Conservation (phyloP, 2,797 vertebrate genomes). For the Lycodopsis pacificus region DNA sequence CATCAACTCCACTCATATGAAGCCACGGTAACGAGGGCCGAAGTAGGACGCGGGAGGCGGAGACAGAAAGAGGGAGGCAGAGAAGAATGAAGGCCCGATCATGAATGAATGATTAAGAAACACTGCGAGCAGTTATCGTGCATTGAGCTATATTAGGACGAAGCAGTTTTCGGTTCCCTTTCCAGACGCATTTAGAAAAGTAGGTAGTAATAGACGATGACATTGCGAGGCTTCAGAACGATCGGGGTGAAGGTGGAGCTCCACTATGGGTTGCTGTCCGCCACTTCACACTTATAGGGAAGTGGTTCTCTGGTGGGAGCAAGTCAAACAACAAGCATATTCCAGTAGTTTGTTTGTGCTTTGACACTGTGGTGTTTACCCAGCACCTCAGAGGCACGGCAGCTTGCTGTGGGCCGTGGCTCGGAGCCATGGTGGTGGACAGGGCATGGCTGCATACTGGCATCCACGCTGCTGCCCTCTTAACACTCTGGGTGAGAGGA, state of each 20-base stretch:
- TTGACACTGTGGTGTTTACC: conserved; percentile 72
- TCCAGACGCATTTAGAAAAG: conserved; percentile 34
- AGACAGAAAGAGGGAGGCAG: conserved; percentile 1
- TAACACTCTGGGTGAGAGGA: conserved; percentile 60
- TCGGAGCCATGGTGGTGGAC: conserved; percentile 65
- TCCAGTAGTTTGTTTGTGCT: conserved; percentile 74
- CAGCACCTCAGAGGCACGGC: conserved; percentile 72
- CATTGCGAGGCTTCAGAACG: conserved; percentile 13
- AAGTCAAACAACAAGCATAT: conserved; percentile 65
- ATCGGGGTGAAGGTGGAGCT: conserved; percentile 32
- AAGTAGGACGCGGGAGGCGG: conserved; percentile 36
- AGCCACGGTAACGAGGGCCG: conserved; percentile 53
- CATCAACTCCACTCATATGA: conserved; percentile 48
- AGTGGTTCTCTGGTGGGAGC: conserved; percentile 67
- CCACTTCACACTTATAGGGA: conserved; percentile 59
- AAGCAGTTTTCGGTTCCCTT: conserved; percentile 43
- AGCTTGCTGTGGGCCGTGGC: conserved; percentile 69
- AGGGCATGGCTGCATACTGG: conserved; percentile 56
- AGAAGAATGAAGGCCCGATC: conserved; percentile 36
- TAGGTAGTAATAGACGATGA: conserved; percentile 28
- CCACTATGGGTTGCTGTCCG: conserved; percentile 23
- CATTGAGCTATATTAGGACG: conserved; percentile 46
- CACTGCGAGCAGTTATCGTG: conserved; percentile 37
- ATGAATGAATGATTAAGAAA: conserved; percentile 67
- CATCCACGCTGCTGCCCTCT: conserved; percentile 68